These are phyloP conservation scores for Sinella curviseta DNA, from an alignment of 1,140 invertebrate genomes.

Conservation along the genomic window DNA sequence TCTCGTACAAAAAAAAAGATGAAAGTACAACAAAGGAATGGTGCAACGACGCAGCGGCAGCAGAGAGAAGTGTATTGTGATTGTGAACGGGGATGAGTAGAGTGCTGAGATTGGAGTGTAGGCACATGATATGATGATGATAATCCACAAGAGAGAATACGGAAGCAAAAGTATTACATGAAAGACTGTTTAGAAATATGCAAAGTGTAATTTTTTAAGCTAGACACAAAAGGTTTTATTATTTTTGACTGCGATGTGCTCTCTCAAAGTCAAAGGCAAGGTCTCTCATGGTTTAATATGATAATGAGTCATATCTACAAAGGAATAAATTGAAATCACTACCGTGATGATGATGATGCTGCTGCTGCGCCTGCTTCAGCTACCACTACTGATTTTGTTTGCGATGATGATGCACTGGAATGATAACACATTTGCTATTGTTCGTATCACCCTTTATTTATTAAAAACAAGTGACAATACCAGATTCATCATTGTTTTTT, in stretches of 20 bases:
- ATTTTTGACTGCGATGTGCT: neutral
- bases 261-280: conserved; percentile 41
- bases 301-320: conserved; percentile 14
- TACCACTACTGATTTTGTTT: neutral
- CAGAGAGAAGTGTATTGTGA: too few relatives aligned
- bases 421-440: too few relatives aligned
- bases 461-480: too few relatives aligned
- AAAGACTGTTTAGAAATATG: neutral
- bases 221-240: neutral
- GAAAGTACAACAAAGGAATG: too few relatives aligned
- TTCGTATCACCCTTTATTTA: too few relatives aligned
- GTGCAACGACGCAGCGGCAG: too few relatives aligned
- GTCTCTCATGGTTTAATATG: conserved; percentile 14
- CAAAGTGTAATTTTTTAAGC: conserved; percentile 14
- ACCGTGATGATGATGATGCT: neutral
- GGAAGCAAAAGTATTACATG: neutral
- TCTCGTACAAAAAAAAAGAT: too few relatives aligned
- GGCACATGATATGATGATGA: too few relatives aligned
- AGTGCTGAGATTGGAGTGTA: too few relatives aligned
- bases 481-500: too few relatives aligned
- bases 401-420: neutral
- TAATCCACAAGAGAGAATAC: neutral
- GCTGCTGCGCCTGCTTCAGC: neutral
- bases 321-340: conserved; percentile 18
- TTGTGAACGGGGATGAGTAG: too few relatives aligned